These are phyloP conservation scores for Drosophila sturtevanti DNA, from an alignment of 1,140 invertebrate genomes.

Conservation along the genomic window DNA sequence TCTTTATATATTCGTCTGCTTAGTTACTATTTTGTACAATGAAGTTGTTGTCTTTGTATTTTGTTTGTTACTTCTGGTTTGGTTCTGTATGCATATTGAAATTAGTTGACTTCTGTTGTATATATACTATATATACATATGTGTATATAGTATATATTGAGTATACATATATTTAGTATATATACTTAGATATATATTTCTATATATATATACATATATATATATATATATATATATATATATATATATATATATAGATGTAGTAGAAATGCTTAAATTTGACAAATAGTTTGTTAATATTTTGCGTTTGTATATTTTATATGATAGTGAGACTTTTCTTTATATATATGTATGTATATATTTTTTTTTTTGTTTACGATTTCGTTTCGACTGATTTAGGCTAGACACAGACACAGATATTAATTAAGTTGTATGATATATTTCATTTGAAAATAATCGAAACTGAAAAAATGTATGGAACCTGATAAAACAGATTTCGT, in stretches of 20 bases:
- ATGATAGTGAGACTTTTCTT: slow-evolving; percentile 43
- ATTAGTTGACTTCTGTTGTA: slow-evolving; percentile 29
- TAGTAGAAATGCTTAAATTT: slow-evolving; percentile 75
- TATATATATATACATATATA: slow-evolving; percentile 38
- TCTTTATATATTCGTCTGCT: slow-evolving; percentile 58
- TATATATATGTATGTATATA: slow-evolving; percentile 26
- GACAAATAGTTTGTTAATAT: slow-evolving; percentile 64
- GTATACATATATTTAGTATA: too few relatives aligned
- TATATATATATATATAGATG: slow-evolving; percentile 27
- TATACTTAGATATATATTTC: slow-evolving; percentile 21
- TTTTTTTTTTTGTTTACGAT: background rate
- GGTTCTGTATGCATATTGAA: slow-evolving; percentile 16
- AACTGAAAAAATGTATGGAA: too few relatives aligned
- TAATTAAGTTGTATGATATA: slow-evolving; percentile 3
- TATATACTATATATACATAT: slow-evolving; percentile 28
- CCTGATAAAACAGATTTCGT: too few relatives aligned
- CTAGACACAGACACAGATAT: slow-evolving; percentile 1
- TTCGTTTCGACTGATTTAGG: slow-evolving; percentile 5
- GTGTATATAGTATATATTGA: slow-evolving; percentile 13
- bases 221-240: slow-evolving; percentile 19
- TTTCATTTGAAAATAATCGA: background rate
- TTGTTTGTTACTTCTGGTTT: slow-evolving; percentile 68
- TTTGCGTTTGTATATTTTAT: slow-evolving; percentile 45
- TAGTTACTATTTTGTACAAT: slow-evolving; percentile 75
- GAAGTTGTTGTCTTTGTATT: slow-evolving; percentile 77